Percentiles rank a stretch among this genome's conserved stretches.
These are phyloP conservation scores for Hydrolagus affinis DNA, from an alignment of 2,113 vertebrate species.

Conservation along the genomic window DNA sequence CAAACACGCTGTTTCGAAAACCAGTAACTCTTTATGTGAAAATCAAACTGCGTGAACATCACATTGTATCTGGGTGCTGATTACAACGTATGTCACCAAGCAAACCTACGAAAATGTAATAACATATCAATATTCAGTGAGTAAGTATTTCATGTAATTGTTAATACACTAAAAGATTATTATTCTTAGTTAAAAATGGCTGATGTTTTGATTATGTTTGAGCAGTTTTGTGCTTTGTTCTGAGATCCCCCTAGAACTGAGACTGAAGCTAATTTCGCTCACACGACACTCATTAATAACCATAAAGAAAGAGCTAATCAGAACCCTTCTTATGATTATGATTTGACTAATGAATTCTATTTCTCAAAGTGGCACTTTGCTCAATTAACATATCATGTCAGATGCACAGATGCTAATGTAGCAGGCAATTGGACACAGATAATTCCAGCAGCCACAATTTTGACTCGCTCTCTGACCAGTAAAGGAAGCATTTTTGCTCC, in stretches of 20 bases:
- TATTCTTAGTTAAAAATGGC: no score
- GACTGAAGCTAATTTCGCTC: neutral
- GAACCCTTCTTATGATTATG: neutral
- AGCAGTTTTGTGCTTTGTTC: neutral
- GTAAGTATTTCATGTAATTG: no score
- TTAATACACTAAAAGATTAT: no score
- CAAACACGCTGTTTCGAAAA: no score
- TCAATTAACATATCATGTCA: neutral
- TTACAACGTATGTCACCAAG: no score
- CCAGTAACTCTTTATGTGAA: no score
- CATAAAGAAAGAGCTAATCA: neutral
- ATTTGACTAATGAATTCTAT: neutral
- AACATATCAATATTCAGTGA: no score
- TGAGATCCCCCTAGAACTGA: neutral
- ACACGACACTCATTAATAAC: neutral
- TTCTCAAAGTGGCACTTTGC: neutral
- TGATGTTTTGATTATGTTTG: neutral
- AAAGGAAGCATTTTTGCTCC: neutral
- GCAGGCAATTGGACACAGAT: neutral
- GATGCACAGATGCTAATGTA: no score
- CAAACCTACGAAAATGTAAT: no score
- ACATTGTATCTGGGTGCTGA: no score
- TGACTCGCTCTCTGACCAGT: neutral
- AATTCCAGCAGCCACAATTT: neutral
- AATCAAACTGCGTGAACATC: no score